phyloP scores from a whole-genome alignment of 2,888 invertebrate species.

The Didymodactylos carnosus region DNA sequence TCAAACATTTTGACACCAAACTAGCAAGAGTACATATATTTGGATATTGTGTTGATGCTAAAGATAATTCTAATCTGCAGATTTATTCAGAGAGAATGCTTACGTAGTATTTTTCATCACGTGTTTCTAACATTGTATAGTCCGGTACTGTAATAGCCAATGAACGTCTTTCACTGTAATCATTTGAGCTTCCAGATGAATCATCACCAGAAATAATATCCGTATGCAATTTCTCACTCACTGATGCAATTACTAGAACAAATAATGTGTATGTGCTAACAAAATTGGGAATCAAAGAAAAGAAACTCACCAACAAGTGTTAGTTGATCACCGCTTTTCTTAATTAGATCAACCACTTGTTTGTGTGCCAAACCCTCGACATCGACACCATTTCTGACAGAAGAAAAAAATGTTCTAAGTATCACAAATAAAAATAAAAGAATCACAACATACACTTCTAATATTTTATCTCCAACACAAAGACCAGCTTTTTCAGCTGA shows the following conservation, averaged over 20 bases:
- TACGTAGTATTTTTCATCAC: slow-evolving; percentile 46
- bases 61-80: no score
- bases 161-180: slow-evolving; percentile 58
- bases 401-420: background rate
- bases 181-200: slow-evolving; percentile 51
- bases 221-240: background rate
- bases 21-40: background rate
- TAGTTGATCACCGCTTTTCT: slow-evolving; percentile 88
- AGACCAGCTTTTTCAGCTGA: slow-evolving; percentile 95
- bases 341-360: slow-evolving; percentile 94
- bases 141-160: slow-evolving; percentile 65
- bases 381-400: slow-evolving; percentile 28
- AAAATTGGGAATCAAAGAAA: no score
- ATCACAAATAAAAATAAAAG: background rate
- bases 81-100: no score
- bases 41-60: no score
- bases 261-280: no score
- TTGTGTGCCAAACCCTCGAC: slow-evolving; percentile 99
- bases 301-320: slow-evolving; percentile 41
- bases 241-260: background rate
- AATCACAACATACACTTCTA: slow-evolving; percentile 98
- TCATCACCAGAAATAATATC: slow-evolving; percentile 43
- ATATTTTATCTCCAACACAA: slow-evolving; percentile 83
- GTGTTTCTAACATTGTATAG: slow-evolving; percentile 48
- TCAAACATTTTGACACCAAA: no score